Evolutionary conservation across 2,888 invertebrate species (phyloP).

Genomic region (Eretmocerus hayati): DNA sequence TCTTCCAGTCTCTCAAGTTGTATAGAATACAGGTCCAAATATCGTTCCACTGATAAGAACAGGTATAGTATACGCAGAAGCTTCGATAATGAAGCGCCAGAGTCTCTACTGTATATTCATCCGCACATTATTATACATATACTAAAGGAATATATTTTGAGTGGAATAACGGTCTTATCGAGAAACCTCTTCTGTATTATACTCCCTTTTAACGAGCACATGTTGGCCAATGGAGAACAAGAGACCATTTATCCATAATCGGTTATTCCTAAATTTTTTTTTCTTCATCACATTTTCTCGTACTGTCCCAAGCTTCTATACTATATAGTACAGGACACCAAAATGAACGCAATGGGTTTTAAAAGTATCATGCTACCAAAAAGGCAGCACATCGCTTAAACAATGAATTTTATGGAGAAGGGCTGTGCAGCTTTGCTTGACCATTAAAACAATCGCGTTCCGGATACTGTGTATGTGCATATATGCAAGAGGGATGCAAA

Average conservation of each 20-base stretch:
- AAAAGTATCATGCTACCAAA: constrained; percentile 27
- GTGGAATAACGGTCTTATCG: too few species aligned
- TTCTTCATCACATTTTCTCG: constrained; percentile 2
- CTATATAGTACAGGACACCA: background rate
- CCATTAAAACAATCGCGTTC: constrained; percentile 45
- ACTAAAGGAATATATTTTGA: too few species aligned
- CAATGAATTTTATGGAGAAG: constrained; percentile 44
- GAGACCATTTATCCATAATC: background rate
- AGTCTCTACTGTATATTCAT: too few species aligned
- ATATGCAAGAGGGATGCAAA: constrained; percentile 36
- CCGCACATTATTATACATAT: too few species aligned
- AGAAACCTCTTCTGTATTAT: too few species aligned
- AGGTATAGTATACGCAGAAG: too few species aligned
- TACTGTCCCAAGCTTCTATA: too few species aligned
- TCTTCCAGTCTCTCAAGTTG: too few species aligned
- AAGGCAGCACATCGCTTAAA: constrained; percentile 39
- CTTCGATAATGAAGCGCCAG: too few species aligned
- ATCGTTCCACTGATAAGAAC: too few species aligned
- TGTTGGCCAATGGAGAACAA: background rate
- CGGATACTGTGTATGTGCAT: constrained; percentile 22
- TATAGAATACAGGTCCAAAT: too few species aligned
- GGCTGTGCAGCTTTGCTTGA: constrained; percentile 25
- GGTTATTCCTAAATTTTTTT: constrained; percentile 1
- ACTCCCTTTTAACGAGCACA: background rate
- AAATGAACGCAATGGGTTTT: background rate